Evolutionary conservation across 2,113 vertebrate species (phyloP), one percentile per base, ranked within the genome.

Genomic region (Zosterops lateralis): DNA sequence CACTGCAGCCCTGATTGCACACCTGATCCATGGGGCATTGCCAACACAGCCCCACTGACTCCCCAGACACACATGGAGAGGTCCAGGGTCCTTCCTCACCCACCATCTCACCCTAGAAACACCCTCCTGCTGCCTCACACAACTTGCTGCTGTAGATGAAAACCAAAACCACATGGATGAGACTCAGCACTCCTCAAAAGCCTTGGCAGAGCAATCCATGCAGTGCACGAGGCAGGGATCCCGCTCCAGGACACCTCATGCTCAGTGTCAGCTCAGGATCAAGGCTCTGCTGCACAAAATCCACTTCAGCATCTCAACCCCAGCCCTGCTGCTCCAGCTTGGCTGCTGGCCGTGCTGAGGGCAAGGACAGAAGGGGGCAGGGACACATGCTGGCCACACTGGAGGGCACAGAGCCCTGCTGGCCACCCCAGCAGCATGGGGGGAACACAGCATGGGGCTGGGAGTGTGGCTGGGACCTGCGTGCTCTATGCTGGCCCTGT

Each of bases 191-290:
- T 10, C 42, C 42, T 6, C 7, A 26, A 17, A 40, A 65, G 38
- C 54, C 48, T 25, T 12, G 38, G 44, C 44, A 72, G 54, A 72
- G 48, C 31, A 45, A 50, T 13, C 12, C n/a, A 22, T 3, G 0
- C 65, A n/a, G 2, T 10, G 32, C 51, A 34, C 34, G 31, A 50
- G 34, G 17, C 26, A 3, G 51, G 16, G 4, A 9, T 9, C 56
- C 47, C 47, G 32, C 71, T 28, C 60, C 47, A 0, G 1, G 12
- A 17, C 0, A 1, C 20, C 62, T 28, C 4, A 0, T 0, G 17
- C 7, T 36, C 36, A 3, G 26, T 1, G 47, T 7, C 45, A 26
- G 42, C 5, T 58, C 68, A 57, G 53, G 50, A 71, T 8, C 44
- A 24, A 56, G 42, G 11, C 40, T 18, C 13, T 17, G 13, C 18